Evolutionary conservation across 1,140 invertebrate genomes (phyloP), one percentile per base, ranked within the genome.

Genomic region (Pseudomyrmex dendroicus): DNA sequence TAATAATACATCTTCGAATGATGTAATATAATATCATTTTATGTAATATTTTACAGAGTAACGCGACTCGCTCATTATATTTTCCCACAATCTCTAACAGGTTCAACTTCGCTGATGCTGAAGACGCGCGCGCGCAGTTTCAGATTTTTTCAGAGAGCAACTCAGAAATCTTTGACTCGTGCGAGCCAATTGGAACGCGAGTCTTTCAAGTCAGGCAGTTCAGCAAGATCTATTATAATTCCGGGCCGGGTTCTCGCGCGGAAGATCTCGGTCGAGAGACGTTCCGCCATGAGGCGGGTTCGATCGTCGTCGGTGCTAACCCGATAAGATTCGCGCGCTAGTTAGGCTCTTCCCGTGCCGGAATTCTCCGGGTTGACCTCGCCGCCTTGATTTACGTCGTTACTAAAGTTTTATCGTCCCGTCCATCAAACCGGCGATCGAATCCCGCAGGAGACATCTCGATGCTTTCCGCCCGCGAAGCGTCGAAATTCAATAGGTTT

Each of bases 371-470:
- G 10, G 20, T 20, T 44, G 35, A 35, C 35, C 62, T 67, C 73
- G 76, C 72, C 35, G 85, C 66, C 66, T 91, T 90, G 89, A 91
- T 92, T 92, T 90, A 92, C 84, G 78, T 77, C 73, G 73, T 73
- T 76, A 87, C 84, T 86, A 88, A 92, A 92, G 89, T 92, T 92
- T 91, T 92, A 92, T 92, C 90, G 88, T 82, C 46, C 84, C 89
- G 83, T 91, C 90, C 70, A 85, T 93, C 88, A 90, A 86, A 76
- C 64, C 22, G 46, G 62, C 67, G 44, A 63, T 83, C 46, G 46
- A 57, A 63, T 85, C 84, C 73, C 73, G 48, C 50, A 44, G 68
- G 78, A 85, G 56, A 20, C 54, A 9, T 46, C 17, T 9, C n/a
- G 62, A 20, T 67, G 80, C 73, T 80, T 62, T 25, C 54, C 17